phyloP scores from a whole-genome alignment of 2,113 vertebrate genomes.

The Piprites chloris region DNA sequence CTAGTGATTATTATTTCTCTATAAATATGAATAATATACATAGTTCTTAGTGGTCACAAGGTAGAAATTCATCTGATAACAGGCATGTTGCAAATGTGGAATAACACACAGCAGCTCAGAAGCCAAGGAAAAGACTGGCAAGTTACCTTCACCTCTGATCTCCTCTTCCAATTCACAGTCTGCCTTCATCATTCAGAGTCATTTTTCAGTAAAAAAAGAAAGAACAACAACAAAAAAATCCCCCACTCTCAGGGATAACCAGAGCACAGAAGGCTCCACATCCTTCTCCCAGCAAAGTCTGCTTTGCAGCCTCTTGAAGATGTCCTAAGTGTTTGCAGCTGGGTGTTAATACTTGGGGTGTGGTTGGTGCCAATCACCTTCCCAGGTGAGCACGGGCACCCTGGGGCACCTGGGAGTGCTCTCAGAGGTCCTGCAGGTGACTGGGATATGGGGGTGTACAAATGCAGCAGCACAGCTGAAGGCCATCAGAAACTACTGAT shows the following conservation, averaged over 20 bases:
- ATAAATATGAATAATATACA: not conserved
- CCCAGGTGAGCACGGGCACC: not conserved
- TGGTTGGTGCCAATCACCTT: not conserved
- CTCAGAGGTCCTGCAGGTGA: not conserved
- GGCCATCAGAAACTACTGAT: not conserved
- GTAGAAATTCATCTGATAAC: not conserved
- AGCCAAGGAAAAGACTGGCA: not conserved
- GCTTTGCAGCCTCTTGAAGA: not conserved
- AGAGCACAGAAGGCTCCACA: not conserved
- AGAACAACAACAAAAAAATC: rapidly evolving
- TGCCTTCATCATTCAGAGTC: not conserved
- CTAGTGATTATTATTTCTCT: not conserved
- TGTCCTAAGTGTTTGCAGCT: not conserved
- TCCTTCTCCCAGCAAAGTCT: not conserved
- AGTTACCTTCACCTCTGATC: not conserved
- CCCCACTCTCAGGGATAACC: not conserved
- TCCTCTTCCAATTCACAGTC: not conserved
- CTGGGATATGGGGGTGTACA: not conserved
- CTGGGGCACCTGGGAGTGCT: not conserved
- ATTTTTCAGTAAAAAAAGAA: not conserved
- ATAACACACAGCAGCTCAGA: not conserved
- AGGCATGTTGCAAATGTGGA: not conserved
- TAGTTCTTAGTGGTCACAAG: not conserved
- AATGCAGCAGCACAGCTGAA: not conserved
- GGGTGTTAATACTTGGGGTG: too few relatives aligned